Percentiles rank a stretch among this genome's conserved stretches.
Conservation (phyloP, 2,888 invertebrate genomes). For the Plagodis pulveraria region DNA sequence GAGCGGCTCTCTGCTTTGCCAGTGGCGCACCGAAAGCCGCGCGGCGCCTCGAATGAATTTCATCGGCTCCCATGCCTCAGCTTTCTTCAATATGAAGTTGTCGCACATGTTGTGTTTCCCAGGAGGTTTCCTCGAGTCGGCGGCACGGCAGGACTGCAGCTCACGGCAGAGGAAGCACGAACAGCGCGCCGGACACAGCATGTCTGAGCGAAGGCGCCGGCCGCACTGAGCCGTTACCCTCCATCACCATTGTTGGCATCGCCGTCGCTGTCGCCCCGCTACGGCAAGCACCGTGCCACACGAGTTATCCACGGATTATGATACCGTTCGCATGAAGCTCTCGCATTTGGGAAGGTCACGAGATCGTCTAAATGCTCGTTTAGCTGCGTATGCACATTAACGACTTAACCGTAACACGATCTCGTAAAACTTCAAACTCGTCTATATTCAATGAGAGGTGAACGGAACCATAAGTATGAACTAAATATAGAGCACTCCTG, state of each 20-base stretch:
- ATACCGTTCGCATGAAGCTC: conserved; percentile 64
- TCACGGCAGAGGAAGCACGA: conserved; percentile 91
- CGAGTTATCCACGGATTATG: conserved; percentile 66
- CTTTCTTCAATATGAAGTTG: conserved; percentile 84
- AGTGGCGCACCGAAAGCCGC: conserved; percentile 81
- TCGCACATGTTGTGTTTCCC: conserved; percentile 73
- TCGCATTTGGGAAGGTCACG: conserved; percentile 42
- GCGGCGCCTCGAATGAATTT: conserved; percentile 79
- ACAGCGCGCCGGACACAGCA: conserved; percentile 90
- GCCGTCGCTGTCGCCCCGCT: conserved; percentile 59
- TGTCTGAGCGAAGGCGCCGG: conserved; percentile 76
- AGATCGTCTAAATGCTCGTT: conserved; percentile 26
- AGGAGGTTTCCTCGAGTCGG: conserved; percentile 74
- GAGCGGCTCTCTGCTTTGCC: conserved; percentile 79
- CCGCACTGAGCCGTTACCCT: conserved; percentile 70
- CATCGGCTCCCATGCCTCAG: conserved; percentile 81
- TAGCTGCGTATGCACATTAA: conserved; percentile 28
- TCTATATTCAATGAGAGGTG: conserved; percentile 61
- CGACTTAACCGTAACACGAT: conserved; percentile 35
- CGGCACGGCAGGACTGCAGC: conserved; percentile 86
- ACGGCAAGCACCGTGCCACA: conserved; percentile 47
- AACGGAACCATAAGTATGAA: conserved; percentile 70
- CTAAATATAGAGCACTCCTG: conserved; percentile 73
- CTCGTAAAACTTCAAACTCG: conserved; percentile 37
- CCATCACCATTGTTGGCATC: conserved; percentile 61